Evolutionary conservation across 2,113 vertebrate genomes (phyloP), one percentile per base, ranked within the genome.

Genomic region (Oreochromis spilurus): DNA sequence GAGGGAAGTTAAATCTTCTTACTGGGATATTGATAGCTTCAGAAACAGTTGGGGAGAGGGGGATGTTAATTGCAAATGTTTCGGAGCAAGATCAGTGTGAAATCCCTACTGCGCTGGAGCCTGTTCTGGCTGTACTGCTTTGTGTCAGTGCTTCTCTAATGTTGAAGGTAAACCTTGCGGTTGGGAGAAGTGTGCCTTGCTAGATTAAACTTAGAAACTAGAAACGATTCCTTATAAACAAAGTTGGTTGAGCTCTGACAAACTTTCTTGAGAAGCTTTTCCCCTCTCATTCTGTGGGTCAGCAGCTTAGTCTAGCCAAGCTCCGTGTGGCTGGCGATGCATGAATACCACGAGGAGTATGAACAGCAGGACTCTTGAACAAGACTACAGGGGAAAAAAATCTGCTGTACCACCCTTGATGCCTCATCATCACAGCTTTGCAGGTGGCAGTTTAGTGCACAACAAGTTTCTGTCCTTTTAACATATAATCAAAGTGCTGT

Each of bases 51-150:
- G 84, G 79, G 87, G 94, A 86, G 88, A 84, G 87, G 82, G 88
- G 57, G 87, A 88, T 91, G 93, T 94, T 95, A 95, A 95, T 93
- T 94, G 93, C 91, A 94, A 94, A 93, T 93, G 89, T 94, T 94
- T 93, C 81, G n/a, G 89, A 91, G 89, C 83, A 83, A 92, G 90
- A 94, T 94, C 91, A 79, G 89, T 94, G 92, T 91, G 88, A 89
- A 93, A 89, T 91, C 92, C 84, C 91, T 55, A 91, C 93, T 90
- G 88, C 85, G 89, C 91, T 13, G 70, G 75, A 89, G 89, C 89
- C 88, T 91, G 85, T 85, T 83, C 85, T 67, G 84, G 87, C 94
- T 90, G 85, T 52, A 50, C 81, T 8, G 83, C 84, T 90, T 87
- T 89, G 89, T 91, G 90, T 84, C 84, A 31, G 58, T 17, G 65